Evolutionary conservation across 2,797 vertebrate species (phyloP).

Genomic region (Sebastes variabilis): DNA sequence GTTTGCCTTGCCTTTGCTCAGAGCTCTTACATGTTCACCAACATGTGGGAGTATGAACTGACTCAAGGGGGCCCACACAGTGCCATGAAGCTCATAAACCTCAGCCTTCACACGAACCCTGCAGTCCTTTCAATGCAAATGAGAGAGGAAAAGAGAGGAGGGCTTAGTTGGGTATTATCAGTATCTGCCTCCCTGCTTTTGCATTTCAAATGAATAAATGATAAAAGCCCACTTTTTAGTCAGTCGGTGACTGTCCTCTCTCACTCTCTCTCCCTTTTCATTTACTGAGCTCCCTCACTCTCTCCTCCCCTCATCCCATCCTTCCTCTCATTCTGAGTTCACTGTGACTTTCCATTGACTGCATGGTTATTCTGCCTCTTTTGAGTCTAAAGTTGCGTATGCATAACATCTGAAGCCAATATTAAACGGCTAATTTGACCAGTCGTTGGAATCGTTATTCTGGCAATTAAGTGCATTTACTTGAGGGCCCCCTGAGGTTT

Average conservation of each 20-base stretch:
- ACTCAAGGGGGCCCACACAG: constrained; percentile 66
- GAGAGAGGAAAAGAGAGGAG: constrained; percentile 56
- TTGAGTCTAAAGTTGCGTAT: constrained; percentile 48
- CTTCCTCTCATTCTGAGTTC: constrained; percentile 52
- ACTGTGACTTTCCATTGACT: constrained; percentile 53
- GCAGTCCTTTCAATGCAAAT: constrained; percentile 80
- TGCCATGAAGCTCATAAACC: constrained; percentile 61
- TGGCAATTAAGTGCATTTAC: constrained; percentile 60
- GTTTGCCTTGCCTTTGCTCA: constrained; percentile 49
- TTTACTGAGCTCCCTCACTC: constrained; percentile 37
- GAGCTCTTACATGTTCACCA: constrained; percentile 60
- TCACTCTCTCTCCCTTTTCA: constrained; percentile 38
- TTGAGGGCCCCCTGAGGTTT: constrained; percentile 29
- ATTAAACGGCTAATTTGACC: constrained; percentile 58
- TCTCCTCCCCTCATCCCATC: constrained; percentile 18
- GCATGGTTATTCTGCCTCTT: constrained; percentile 29
- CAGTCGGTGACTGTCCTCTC: constrained; percentile 62
- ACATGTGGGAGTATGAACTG: constrained; percentile 72
- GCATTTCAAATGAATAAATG: constrained; percentile 83
- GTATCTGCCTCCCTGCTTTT: constrained; percentile 72
- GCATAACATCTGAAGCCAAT: constrained; percentile 54
- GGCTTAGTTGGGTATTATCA: constrained; percentile 65
- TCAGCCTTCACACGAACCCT: constrained; percentile 64
- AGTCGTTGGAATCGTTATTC: constrained; percentile 51
- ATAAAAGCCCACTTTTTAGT: constrained; percentile 78